phyloP scores from a whole-genome alignment of 1,140 invertebrate species.

The Melipona quadrifasciata region DNA sequence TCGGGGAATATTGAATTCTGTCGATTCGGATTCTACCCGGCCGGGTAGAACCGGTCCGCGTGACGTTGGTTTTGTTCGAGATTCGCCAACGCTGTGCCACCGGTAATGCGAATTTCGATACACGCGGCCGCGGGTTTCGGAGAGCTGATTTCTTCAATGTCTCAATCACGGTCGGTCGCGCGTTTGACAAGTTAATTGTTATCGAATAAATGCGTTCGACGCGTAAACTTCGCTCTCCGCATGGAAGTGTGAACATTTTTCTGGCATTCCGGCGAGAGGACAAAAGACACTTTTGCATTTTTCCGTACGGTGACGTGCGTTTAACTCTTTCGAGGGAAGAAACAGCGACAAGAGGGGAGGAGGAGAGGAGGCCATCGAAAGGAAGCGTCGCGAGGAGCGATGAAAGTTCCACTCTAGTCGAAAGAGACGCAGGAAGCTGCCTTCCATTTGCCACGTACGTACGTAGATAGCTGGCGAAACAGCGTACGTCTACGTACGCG shows the following conservation, averaged over 20 bases:
- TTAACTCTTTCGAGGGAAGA: background rate
- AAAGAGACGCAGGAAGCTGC: background rate
- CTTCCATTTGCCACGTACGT: constrained; percentile 17
- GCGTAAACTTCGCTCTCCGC: too few relatives aligned
- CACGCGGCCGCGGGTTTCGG: too few relatives aligned
- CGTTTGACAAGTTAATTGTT: too few relatives aligned
- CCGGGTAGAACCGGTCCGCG: background rate
- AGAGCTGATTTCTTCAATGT: too few relatives aligned
- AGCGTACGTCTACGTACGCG: constrained; percentile 28
- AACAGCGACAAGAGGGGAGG: background rate
- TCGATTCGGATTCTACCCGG: background rate
- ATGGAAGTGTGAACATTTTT: too few relatives aligned
- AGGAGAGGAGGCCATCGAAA: background rate
- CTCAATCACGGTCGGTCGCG: too few relatives aligned
- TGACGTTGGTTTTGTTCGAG: background rate
- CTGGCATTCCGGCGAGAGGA: background rate
- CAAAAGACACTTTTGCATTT: too few relatives aligned
- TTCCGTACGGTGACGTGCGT: background rate
- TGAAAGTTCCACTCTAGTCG: background rate
- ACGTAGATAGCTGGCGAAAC: constrained; percentile 23
- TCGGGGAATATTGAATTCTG: constrained; percentile 7
- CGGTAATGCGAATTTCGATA: too few relatives aligned
- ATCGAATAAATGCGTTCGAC: too few relatives aligned
- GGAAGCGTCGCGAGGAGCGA: background rate
- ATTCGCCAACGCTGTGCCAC: too few relatives aligned